Base-by-base conservation (phyloP, 2,797 vertebrate genomes). In the Parauchenoglanis punctatus region DNA sequence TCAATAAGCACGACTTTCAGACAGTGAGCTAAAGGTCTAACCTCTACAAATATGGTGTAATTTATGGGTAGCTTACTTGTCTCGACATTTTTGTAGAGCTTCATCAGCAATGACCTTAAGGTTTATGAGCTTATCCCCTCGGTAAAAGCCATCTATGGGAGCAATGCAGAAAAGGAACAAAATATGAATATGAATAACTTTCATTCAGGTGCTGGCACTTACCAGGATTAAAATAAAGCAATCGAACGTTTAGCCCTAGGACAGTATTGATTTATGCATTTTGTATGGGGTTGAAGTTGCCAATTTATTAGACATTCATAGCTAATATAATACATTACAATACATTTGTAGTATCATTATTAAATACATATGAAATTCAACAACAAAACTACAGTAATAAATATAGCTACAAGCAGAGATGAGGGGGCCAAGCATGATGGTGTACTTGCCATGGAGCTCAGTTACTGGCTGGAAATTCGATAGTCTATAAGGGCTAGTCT, bases 121-220 rank as follows among this genome's bases (percentile, higher is more conserved):
- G 94, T 95, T 98, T 94, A 99, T 96, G 92, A 99, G 96, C 83
- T 99, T 99, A 93, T 99, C 98, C 82, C 98, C 98, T 93, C 98
- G 95, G 93, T 97, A 99, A 95, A 99, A 99, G 65, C 97, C 98
- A 93, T 99, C 98, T 99, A 94, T 83, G 88, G 7, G 28, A 84
- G 31, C 1, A 68, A 87, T n/a, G 35, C 15, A 52, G 18, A 80
- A 40, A 49, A 4, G 0, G 18, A 46, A 59, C n/a, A 44, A 63
- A 25, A 58, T 0, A 35, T 11, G 13, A 70, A 0, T 12, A 76
- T 44, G 10, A 25, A 0, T 17, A 17, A n/a, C 17, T 7, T 46
- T 28, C 23, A 76, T 52, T 10, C 7, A 2, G 2, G 25, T 28
- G 12, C 46, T 75, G 12, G 1, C 20, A 75, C 70, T 46, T 75